Evolutionary conservation across 2,113 vertebrate species (phyloP), one percentile per base, ranked within the genome.

Genomic region (Cebidichthys violaceus): DNA sequence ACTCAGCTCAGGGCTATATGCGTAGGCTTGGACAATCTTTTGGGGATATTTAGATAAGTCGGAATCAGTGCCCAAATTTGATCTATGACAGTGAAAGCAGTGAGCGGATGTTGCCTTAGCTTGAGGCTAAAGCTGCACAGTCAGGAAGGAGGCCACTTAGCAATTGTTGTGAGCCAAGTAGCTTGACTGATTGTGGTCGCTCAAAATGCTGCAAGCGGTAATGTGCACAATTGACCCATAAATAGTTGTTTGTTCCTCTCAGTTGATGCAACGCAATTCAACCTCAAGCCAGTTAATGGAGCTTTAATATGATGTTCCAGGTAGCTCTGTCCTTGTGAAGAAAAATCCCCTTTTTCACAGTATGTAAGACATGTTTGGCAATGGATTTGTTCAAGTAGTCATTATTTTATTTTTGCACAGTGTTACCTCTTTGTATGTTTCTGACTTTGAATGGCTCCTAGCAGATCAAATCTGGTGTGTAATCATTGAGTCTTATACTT

Each of bases 171-270:
- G 60, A 78, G 64, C 59, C 57, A 71, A 82, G 55, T 14, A 76
- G 80, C 76, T 83, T 89, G 90, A 90, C 82, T 88, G 78, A 83
- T 88, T 31, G 64, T 22, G 35, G 29, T 66, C 74, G 64, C 43
- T 76, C 13, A 2, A 84, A 86, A 61, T 35, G 85, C 88, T 72
- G 39, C 62, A 27, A 85, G 84, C 68, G 13, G 41, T 52, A 69
- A 87, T 87, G 76, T 71, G 62, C 54, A 82, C 37, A 73, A 67
- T 76, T 79, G 61, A 84, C 70, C 59, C 70, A 77, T 77, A 77
- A 81, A 85, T 87, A 77, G 80, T 57, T 86, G 59, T 86, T 87
- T 82, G 74, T 35, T 55, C 27, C 29, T 76, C 29, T 73, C 64
- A 54, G 20, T 81, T 83, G 61, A 84, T 69, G 57, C 68, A 81